A percentile compares a stretch with the other conserved stretches of the same genome.
Conservation (phyloP, 2,797 vertebrate genomes). For the Synaphobranchus kaupii region DNA sequence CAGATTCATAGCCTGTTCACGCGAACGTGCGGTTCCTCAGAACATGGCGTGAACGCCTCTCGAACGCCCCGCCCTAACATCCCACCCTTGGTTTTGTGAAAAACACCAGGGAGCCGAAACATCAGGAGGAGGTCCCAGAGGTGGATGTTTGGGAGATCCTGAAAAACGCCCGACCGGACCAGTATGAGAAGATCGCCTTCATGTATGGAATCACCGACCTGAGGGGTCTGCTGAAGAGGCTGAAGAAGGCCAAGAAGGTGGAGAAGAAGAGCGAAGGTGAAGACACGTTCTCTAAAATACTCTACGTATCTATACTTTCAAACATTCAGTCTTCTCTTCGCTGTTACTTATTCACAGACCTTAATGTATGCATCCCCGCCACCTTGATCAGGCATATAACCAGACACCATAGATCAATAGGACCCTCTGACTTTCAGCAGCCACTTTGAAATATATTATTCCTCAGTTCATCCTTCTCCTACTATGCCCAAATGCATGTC, state of each 20-base stretch:
- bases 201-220: conserved; percentile 96
- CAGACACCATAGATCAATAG: background rate
- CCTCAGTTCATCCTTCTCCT: too few species aligned
- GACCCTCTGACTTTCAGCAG: background rate
- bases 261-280: conserved; percentile 96
- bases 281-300: background rate
- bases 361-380: background rate
- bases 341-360: too few species aligned
- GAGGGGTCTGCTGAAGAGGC: conserved; percentile 87
- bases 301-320: too few species aligned
- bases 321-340: too few species aligned
- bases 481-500: too few species aligned
- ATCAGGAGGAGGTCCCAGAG: conserved; percentile 85
- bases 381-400: background rate
- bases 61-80: conserved; percentile 49
- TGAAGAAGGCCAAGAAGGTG: conserved; percentile 92
- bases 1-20: background rate
- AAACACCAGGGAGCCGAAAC: conserved; percentile 81
- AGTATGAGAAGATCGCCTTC: conserved; percentile 98
- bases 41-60: conserved; percentile 60
- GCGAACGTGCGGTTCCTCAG: conserved; percentile 59
- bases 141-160: conserved; percentile 98
- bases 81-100: conserved; percentile 48
- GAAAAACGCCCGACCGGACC: conserved; percentile 88
- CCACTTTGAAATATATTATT: background rate